These are phyloP conservation scores for Polyergus mexicanus DNA, from an alignment of 1,140 invertebrate genomes.

Conservation along the genomic window DNA sequence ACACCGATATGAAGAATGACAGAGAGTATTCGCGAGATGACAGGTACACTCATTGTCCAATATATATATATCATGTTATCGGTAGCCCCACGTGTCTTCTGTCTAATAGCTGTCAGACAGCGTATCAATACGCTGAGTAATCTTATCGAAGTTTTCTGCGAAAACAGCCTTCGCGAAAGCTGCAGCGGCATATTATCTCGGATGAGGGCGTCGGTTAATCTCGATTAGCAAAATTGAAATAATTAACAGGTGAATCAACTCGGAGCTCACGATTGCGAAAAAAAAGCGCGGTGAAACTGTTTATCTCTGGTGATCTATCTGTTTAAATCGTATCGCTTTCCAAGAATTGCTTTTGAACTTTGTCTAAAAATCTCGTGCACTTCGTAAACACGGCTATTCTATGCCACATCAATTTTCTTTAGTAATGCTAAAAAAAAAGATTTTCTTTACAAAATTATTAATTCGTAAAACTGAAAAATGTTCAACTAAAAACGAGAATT, in stretches of 20 bases:
- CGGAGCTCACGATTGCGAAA: neutral
- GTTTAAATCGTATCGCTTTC: too few relatives aligned
- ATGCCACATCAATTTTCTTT: too few relatives aligned
- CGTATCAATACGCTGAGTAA: neutral
- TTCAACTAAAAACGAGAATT: neutral
- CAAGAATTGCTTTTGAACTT: neutral
- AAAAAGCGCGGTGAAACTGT: neutral
- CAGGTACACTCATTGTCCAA: constrained; percentile 17
- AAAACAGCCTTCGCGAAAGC: neutral
- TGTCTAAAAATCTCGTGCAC: neutral
- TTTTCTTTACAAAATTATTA: too few relatives aligned
- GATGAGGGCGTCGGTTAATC: neutral
- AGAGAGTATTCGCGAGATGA: neutral
- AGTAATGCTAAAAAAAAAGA: too few relatives aligned
- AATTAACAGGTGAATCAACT: neutral
- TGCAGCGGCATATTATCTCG: neutral
- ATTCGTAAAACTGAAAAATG: neutral
- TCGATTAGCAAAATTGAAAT: constrained; percentile 14
- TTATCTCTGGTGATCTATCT: constrained; percentile 5
- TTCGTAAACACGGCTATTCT: neutral
- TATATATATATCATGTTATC: constrained; percentile 42
- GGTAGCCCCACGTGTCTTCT: neutral
- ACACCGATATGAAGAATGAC: neutral
- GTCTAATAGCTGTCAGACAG: neutral
- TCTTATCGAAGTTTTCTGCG: constrained; percentile 21